Conservation (phyloP, 2,113 vertebrate genomes). For the Leuciscus idus region DNA sequence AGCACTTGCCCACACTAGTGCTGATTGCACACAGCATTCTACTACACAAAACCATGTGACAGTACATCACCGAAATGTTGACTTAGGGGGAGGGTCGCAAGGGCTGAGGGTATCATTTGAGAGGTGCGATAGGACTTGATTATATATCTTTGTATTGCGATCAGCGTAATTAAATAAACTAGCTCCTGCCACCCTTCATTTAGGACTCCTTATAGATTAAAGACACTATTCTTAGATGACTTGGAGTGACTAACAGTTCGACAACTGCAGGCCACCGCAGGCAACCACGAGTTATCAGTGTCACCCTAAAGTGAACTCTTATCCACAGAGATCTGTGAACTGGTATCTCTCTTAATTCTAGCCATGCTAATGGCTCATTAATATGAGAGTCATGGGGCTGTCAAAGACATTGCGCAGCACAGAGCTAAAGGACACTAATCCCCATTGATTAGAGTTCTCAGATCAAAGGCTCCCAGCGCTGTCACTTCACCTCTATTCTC, state of each 20-base stretch:
- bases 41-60: too few relatives aligned
- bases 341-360: slow-evolving; percentile 34
- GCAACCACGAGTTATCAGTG: slow-evolving; percentile 8
- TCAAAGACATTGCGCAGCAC: slow-evolving; percentile 67
- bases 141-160: not conserved
- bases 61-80: too few relatives aligned
- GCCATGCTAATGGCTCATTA: slow-evolving; percentile 33
- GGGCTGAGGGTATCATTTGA: not conserved
- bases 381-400: slow-evolving; percentile 41
- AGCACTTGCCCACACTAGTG: too few relatives aligned
- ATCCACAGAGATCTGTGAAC: slow-evolving; percentile 10
- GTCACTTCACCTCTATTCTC: slow-evolving; percentile 65
- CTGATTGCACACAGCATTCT: too few relatives aligned
- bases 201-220: not conserved
- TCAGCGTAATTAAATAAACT: slow-evolving; percentile 23
- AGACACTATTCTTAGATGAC: not conserved
- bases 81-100: not conserved
- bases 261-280: not conserved
- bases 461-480: slow-evolving; percentile 72
- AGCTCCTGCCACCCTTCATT: not conserved
- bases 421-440: slow-evolving; percentile 71
- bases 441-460: slow-evolving; percentile 71
- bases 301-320: slow-evolving; percentile 30
- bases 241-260: not conserved
- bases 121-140: not conserved